Evolutionary conservation across 1,140 invertebrate species (phyloP).

Genomic region (Brachionus plicatilis): DNA sequence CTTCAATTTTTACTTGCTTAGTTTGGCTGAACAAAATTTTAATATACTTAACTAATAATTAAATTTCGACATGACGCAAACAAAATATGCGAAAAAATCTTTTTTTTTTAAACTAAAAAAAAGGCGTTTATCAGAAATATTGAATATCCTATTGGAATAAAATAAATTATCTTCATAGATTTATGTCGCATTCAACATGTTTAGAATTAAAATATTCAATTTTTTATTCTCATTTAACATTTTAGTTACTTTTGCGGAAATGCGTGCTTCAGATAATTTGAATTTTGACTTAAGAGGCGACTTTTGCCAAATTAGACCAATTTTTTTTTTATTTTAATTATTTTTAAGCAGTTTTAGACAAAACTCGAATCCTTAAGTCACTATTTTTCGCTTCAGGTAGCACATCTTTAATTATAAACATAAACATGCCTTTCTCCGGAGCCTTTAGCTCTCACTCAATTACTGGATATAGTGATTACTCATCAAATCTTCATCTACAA

Average conservation of each 20-base stretch:
- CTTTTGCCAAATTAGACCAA: not conserved
- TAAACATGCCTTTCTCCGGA: not conserved
- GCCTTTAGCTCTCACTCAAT: not conserved
- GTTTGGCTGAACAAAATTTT: not conserved
- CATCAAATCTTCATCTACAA: not conserved
- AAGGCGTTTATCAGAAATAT: not conserved
- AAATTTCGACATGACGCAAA: not conserved
- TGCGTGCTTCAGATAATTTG: not conserved
- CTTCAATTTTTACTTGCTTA: not conserved
- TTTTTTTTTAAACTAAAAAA: not conserved
- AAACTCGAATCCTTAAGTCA: not conserved
- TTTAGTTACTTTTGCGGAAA: not conserved
- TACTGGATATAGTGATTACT: not conserved
- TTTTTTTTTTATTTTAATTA: not conserved
- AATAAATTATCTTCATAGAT: not conserved
- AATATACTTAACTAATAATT: not conserved
- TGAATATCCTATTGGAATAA: not conserved
- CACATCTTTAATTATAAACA: not conserved
- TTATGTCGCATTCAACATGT: not conserved
- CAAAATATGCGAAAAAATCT: not conserved
- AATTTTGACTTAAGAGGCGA: not conserved
- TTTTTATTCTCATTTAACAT: not conserved
- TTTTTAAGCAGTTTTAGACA: not conserved
- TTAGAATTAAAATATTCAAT: not conserved
- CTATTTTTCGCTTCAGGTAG: not conserved